A percentile compares a stretch with the other conserved stretches of the same genome.
These are phyloP conservation scores for Phenganax marumi DNA, from an alignment of 92 coral and sea anemone genomes.

Conservation along the genomic window DNA sequence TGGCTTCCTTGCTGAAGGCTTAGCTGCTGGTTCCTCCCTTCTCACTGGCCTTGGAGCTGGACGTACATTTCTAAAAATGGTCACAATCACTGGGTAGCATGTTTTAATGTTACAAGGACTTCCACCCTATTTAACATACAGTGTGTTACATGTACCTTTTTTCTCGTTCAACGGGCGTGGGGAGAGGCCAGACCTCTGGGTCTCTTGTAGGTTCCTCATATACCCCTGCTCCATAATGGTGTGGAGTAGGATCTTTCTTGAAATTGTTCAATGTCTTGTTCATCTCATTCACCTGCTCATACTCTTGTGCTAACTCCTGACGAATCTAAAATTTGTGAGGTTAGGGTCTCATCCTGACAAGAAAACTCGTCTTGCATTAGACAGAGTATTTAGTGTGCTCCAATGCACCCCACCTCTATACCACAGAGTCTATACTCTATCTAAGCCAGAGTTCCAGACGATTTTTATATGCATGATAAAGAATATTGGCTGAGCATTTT, in stretches of 20 bases:
- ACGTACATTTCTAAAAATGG: slow-evolving; percentile 69
- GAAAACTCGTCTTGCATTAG: not conserved
- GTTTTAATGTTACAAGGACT: not conserved
- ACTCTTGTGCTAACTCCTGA: slow-evolving; percentile 85
- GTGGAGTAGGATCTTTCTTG: slow-evolving; percentile 80
- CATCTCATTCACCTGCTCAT: slow-evolving; percentile 96
- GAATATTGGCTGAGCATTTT: not conserved
- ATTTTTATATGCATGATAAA: not conserved
- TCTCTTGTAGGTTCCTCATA: slow-evolving; percentile 94
- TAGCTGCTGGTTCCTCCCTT: slow-evolving; percentile 70
- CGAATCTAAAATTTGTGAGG: slow-evolving; percentile 61
- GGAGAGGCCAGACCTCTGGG: slow-evolving; percentile 99
- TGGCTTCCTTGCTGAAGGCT: slow-evolving; percentile 67
- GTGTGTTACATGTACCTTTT: slow-evolving; percentile 60
- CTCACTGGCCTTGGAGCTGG: slow-evolving; percentile 84
- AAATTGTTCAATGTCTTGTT: slow-evolving; percentile 93
- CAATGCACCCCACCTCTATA: too few relatives aligned
- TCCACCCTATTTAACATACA: not conserved
- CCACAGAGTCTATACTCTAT: too few relatives aligned
- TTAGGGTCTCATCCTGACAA: not conserved
- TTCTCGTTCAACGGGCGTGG: slow-evolving; percentile 95
- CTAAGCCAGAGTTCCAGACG: too few relatives aligned
- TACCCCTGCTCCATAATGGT: slow-evolving; percentile 81
- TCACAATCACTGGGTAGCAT: not conserved
- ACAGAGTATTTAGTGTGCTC: not conserved